Evolutionary conservation across 2,888 invertebrate genomes (phyloP), one percentile per base, ranked within the genome.

Genomic region (Drosophila aldrichi): DNA sequence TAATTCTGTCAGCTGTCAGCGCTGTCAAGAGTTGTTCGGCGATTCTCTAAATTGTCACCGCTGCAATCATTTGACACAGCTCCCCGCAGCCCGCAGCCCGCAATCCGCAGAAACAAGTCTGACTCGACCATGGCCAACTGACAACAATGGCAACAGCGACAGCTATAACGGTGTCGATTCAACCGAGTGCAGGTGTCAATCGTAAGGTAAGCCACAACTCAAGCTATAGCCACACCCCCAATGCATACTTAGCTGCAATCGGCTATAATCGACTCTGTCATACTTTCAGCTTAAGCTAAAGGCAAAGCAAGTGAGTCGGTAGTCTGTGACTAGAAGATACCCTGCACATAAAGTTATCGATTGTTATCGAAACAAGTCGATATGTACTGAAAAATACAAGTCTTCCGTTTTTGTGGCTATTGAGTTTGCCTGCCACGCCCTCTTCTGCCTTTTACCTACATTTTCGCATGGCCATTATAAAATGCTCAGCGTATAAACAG

Each of bases 1-100:
- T 87, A 88, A 87, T 76, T 77, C 86, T 91, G 91, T 89, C 87
- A 85, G 85, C 80, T 92, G 90, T 90, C 91, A 90, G 80, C 86
- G 81, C 77, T 85, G 90, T 85, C 90, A 83, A 79, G 81, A 56
- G 77, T 44, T 76, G 58, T 75, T 65, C 72, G 70, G 82, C 70
- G 68, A 79, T 87, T 86, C 63, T 81, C 69, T 70, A 86, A 90
- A 89, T 90, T 86, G 85, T 90, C 85, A 86, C 70, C 81, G 70
- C 20, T 63, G 70, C 69, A 63, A 65, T 48, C 72, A 69, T 70
- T 74, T 89, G 74, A 82, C 70, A 67, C 66, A 63, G 54, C 55
- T 49, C 60, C 14, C 25, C 41, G 22, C 7, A n/a, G n/a, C n/a
- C n/a, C n/a, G 10, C 3, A 14, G 8, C 29, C 6, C 18, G 51